Percentiles rank a stretch among this genome's conserved stretches.
phyloP scores from a whole-genome alignment of 2,113 vertebrate species.

The Periophthalmus modestus region DNA sequence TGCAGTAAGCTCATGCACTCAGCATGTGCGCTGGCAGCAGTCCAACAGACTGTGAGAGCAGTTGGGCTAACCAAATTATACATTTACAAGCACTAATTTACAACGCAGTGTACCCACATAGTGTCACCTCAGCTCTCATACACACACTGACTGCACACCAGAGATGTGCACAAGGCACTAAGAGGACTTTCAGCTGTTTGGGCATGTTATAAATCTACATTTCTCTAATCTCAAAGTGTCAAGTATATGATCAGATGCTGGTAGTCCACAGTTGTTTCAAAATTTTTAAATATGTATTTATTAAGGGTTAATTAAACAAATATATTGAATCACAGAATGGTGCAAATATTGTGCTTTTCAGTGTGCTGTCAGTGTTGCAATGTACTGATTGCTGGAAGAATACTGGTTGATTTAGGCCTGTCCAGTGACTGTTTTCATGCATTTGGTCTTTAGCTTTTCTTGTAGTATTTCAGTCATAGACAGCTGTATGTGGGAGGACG shows the following conservation, averaged over 20 bases:
- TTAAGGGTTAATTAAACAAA: too few relatives aligned
- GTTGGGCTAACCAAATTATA: slow-evolving; percentile 73
- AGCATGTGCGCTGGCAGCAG: slow-evolving; percentile 62
- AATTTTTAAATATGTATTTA: neutral
- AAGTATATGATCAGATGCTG: neutral
- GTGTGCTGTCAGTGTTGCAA: neutral
- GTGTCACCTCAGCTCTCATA: slow-evolving; percentile 51
- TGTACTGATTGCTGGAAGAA: slow-evolving; percentile 13
- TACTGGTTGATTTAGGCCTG: slow-evolving; percentile 34
- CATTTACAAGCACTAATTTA: slow-evolving; percentile 73
- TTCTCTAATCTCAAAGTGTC: neutral
- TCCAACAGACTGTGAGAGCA: slow-evolving; percentile 66
- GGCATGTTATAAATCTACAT: slow-evolving; percentile 44
- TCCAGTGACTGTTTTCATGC: neutral
- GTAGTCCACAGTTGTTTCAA: neutral
- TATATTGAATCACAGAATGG: slow-evolving; percentile 14
- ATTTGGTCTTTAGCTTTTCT: neutral
- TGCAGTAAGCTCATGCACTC: slow-evolving; percentile 28
- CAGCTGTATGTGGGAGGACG: slow-evolving; percentile 50
- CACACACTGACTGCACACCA: slow-evolving; percentile 18
- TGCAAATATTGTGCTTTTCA: slow-evolving; percentile 34
- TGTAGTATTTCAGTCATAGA: slow-evolving; percentile 54
- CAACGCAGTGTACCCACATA: slow-evolving; percentile 64
- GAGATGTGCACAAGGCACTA: slow-evolving; percentile 50
- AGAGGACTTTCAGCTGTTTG: slow-evolving; percentile 57